These are phyloP conservation scores for Graphium colonna DNA, from an alignment of 2,888 invertebrate species.

Conservation along the genomic window DNA sequence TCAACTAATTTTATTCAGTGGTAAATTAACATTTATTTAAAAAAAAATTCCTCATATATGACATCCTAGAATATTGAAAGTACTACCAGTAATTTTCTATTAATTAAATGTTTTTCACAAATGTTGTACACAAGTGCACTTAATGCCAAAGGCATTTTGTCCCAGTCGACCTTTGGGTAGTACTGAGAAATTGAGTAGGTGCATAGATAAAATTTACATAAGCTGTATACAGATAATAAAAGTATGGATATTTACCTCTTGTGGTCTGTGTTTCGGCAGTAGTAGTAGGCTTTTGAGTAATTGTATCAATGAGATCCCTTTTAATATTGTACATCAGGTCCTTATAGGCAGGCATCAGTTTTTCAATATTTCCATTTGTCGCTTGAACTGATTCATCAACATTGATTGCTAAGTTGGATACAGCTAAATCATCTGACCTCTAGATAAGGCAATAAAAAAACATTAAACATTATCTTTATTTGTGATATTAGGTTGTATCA, in stretches of 20 bases:
- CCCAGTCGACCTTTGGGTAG: too few relatives aligned
- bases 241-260: conserved; percentile 39
- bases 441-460: conserved; percentile 39
- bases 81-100: too few relatives aligned
- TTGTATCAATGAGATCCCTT: conserved; percentile 83
- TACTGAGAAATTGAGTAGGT: too few relatives aligned
- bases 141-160: too few relatives aligned
- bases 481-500: too few relatives aligned
- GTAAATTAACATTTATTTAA: too few relatives aligned
- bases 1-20: too few relatives aligned
- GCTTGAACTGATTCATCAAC: conserved; percentile 78
- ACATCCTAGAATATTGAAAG: too few relatives aligned
- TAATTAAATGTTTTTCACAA: too few relatives aligned
- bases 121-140: too few relatives aligned
- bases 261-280: conserved; percentile 73
- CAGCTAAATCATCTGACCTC: conserved; percentile 78
- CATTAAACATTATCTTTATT: neutral
- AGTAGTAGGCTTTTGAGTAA: conserved; percentile 62
- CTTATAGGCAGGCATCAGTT: conserved; percentile 83
- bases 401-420: conserved; percentile 82
- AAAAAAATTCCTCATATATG: too few relatives aligned
- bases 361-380: conserved; percentile 79
- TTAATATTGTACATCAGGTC: conserved; percentile 81
- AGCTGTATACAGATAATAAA: neutral
- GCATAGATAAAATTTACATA: too few relatives aligned